Percentiles rank a stretch among this genome's conserved stretches.
Evolutionary conservation across 2,113 vertebrate genomes (phyloP).

Genomic region (Larimichthys crocea): DNA sequence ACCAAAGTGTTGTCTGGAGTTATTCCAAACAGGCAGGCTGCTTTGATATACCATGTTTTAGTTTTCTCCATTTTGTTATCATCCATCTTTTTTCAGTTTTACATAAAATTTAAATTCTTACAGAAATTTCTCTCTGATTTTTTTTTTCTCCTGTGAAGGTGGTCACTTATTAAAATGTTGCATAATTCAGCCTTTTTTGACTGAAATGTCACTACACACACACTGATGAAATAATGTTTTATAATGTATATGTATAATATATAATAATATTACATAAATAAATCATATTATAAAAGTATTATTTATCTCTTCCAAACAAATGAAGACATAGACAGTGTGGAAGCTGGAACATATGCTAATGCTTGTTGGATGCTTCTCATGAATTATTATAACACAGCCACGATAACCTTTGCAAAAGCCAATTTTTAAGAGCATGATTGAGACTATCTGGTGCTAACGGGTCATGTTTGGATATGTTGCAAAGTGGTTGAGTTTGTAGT

Average conservation of each 20-base stretch:
- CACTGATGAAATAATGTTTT: too few relatives aligned
- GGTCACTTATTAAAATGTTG: not conserved
- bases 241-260: too few relatives aligned
- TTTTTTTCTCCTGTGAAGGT: not conserved
- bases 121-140: not conserved
- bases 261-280: too few relatives aligned
- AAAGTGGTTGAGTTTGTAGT: slow-evolving; percentile 8
- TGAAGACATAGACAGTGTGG: not conserved
- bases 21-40: slow-evolving; percentile 53
- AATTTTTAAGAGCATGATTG: slow-evolving; percentile 14
- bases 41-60: slow-evolving; percentile 62
- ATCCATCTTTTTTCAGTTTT: slow-evolving; percentile 13
- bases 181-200: slow-evolving; percentile 18
- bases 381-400: slow-evolving; percentile 2
- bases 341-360: not conserved
- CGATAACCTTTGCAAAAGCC: slow-evolving; percentile 11
- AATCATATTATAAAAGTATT: not conserved
- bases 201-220: not conserved
- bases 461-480: slow-evolving; percentile 31
- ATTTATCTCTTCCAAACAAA: not conserved
- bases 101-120: slow-evolving; percentile 11
- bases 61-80: slow-evolving; percentile 41
- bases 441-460: not conserved
- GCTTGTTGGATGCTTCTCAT: not conserved
- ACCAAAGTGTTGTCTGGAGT: slow-evolving; percentile 65